A percentile compares a stretch with the other conserved stretches of the same genome.
These are phyloP conservation scores for rabbit (Oryctolagus cuniculus) DNA, from an alignment of 2,113 vertebrate species.

Conservation along the genomic window mOryCun1.1 NC_091442.1:83277501-83278000, in stretches of 20 bases:
- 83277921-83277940: too few relatives aligned
- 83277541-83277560: conserved; percentile 1
- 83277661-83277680: not conserved
- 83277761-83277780: not conserved
- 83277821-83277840: not conserved
- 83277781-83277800: not conserved
- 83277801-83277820: not conserved
- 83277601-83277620: not conserved
- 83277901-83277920: too few relatives aligned
- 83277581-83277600: not conserved
- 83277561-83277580: conserved; percentile 3
- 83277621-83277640: not conserved
- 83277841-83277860: not conserved
- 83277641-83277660: not conserved
- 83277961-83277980: too few relatives aligned
- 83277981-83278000: too few relatives aligned
- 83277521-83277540: not conserved
- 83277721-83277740: not conserved
- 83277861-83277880: not conserved
- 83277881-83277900: too few relatives aligned
- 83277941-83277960: too few relatives aligned
- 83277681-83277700: not conserved
- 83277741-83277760: not conserved
- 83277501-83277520: conserved; percentile 17
- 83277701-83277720: not conserved